phyloP scores from a whole-genome alignment of 2,888 invertebrate genomes.

The Sminthurinus aureus region DNA sequence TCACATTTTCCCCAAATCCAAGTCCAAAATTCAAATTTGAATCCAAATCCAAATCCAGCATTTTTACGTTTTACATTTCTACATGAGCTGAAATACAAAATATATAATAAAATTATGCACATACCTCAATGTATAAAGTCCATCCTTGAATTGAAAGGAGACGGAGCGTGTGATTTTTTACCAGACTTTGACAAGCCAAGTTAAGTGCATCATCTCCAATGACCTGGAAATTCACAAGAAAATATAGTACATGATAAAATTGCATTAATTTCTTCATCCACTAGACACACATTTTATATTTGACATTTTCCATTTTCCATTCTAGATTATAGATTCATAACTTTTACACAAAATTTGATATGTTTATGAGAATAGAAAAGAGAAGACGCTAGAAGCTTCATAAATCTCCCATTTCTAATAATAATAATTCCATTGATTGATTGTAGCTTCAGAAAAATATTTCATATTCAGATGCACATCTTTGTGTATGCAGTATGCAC shows the following conservation, averaged over 20 bases:
- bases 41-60: not conserved
- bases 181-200: conserved; percentile 65
- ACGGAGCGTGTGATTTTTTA: conserved; percentile 65
- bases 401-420: not conserved
- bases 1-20: not conserved
- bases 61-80: not conserved
- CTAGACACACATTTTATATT: too few species aligned
- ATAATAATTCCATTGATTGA: not conserved
- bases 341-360: too few species aligned
- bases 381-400: not conserved
- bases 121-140: conserved; percentile 69
- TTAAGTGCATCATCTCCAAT: conserved; percentile 67
- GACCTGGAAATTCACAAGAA: conserved; percentile 60
- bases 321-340: too few species aligned
- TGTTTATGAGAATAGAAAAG: not conserved
- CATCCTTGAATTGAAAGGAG: conserved; percentile 68
- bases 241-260: too few species aligned
- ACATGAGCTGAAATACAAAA: too few species aligned
- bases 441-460: not conserved
- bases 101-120: conserved; percentile 33
- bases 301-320: too few species aligned
- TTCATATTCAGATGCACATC: not conserved
- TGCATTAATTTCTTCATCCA: too few species aligned
- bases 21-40: too few species aligned
- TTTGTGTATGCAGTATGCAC: not conserved